phyloP scores from a whole-genome alignment of 2,888 invertebrate genomes.

The Athalia rosae region DNA sequence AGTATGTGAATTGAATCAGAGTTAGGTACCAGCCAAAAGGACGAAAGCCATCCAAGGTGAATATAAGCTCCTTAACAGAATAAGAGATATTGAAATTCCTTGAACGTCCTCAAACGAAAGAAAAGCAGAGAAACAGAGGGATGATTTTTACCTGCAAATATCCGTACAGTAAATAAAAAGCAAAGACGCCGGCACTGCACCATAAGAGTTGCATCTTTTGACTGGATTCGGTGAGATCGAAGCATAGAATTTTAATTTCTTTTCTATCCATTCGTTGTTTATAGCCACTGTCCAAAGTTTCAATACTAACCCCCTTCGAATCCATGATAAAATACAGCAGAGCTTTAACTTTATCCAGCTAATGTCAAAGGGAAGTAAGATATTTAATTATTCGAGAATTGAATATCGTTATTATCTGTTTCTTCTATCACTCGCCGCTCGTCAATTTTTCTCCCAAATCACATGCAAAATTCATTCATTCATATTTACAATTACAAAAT shows the following conservation, averaged over 20 bases:
- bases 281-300: neutral
- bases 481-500: neutral
- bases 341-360: neutral
- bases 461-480: neutral
- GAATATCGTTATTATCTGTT: neutral
- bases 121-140: conserved; percentile 30
- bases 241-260: conserved; percentile 82
- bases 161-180: conserved; percentile 93
- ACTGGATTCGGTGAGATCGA: conserved; percentile 82
- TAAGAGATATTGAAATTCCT: conserved; percentile 33
- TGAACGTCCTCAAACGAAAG: neutral
- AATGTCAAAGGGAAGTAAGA: neutral
- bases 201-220: conserved; percentile 83
- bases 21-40: conserved; percentile 95
- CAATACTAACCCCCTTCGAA: conserved; percentile 1
- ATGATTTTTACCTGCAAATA: conserved; percentile 80
- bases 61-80: conserved; percentile 85
- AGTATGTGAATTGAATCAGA: conserved; percentile 91
- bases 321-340: neutral
- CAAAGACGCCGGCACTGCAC: conserved; percentile 87
- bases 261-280: conserved; percentile 2
- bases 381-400: neutral
- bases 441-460: neutral
- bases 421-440: neutral
- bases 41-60: conserved; percentile 91